These are phyloP conservation scores for Rhopalosiphum nymphaeae DNA, from an alignment of 2,888 invertebrate species.

Conservation along the genomic window DNA sequence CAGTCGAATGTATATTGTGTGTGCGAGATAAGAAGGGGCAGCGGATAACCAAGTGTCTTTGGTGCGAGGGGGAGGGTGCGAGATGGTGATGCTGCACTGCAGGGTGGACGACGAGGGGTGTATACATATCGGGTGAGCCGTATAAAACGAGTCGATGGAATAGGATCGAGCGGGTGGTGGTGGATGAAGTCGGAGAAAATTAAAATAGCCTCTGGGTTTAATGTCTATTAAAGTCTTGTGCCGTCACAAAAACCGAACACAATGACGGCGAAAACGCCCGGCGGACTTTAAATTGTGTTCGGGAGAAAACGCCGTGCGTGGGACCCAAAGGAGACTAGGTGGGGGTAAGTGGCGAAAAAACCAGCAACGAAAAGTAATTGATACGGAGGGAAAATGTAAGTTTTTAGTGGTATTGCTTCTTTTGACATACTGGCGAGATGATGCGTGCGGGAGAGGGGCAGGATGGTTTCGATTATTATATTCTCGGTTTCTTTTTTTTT, in stretches of 20 bases:
- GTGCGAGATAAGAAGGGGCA: conserved; percentile 41
- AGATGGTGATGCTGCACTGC: not conserved
- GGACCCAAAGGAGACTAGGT: not conserved
- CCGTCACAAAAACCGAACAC: conserved; percentile 65
- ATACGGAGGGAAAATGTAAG: conserved; percentile 56
- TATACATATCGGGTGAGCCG: conserved; percentile 47
- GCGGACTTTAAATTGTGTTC: conserved; percentile 64
- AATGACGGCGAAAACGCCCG: conserved; percentile 64
- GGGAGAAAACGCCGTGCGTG: conserved; percentile 25
- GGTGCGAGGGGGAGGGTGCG: not conserved
- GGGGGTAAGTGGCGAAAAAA: conserved; percentile 60
- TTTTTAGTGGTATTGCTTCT: conserved; percentile 63
- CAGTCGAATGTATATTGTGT: conserved; percentile 30
- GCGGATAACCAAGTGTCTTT: conserved; percentile 21
- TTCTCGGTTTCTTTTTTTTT: conserved; percentile 4
- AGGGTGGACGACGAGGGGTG: not conserved
- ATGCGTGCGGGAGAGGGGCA: not conserved
- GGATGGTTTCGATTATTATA: conserved; percentile 59
- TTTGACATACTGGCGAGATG: conserved; percentile 41
- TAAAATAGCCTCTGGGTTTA: conserved; percentile 65
- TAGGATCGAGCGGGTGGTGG: not conserved
- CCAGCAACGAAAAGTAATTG: conserved; percentile 63
- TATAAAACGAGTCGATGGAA: conserved; percentile 52
- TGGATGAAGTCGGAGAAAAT: conserved; percentile 57
- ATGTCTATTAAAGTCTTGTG: conserved; percentile 65